Conservation (phyloP, 92 coral and sea anemone species). For the Zoanthus sociatus region DNA sequence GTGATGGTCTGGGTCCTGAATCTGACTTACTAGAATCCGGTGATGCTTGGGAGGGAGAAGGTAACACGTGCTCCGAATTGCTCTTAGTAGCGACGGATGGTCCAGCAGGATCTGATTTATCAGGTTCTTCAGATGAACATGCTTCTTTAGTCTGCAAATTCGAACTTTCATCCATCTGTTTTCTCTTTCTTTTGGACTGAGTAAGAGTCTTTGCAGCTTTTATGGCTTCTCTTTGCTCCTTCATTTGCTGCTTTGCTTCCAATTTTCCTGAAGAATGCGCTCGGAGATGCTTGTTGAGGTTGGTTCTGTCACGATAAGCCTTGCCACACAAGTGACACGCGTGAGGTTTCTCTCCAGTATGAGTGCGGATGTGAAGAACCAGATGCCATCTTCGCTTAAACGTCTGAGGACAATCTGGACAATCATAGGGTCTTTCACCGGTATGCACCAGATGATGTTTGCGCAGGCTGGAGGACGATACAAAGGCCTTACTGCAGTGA, state of each 20-base stretch:
- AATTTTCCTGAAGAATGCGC: slow-evolving; percentile 28
- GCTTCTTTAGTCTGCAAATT: not conserved
- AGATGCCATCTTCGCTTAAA: slow-evolving; percentile 36
- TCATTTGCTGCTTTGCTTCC: slow-evolving; percentile 30
- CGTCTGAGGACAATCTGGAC: slow-evolving; percentile 17
- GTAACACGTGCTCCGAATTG: not conserved
- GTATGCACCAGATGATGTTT: slow-evolving; percentile 39
- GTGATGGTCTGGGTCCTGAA: not conserved
- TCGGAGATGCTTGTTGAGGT: slow-evolving; percentile 41
- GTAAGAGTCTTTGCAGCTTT: slow-evolving; percentile 31
- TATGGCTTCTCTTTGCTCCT: slow-evolving; percentile 34
- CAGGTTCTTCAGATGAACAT: not conserved
- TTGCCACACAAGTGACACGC: slow-evolving; percentile 35
- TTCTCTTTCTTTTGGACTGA: slow-evolving; percentile 20
- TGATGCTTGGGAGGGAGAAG: not conserved
- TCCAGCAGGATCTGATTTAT: not conserved
- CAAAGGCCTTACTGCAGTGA: slow-evolving; percentile 32
- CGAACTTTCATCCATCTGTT: not conserved
- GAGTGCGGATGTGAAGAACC: slow-evolving; percentile 23
- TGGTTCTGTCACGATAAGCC: slow-evolving; percentile 15
- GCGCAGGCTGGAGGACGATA: slow-evolving; percentile 29
- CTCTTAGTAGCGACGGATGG: not conserved
- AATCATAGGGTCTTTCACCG: slow-evolving; percentile 20
- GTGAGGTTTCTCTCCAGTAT: slow-evolving; percentile 38
- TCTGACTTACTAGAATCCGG: not conserved